Base-by-base conservation (phyloP, 2,888 invertebrate genomes). In the Synergus gifuensis region DNA sequence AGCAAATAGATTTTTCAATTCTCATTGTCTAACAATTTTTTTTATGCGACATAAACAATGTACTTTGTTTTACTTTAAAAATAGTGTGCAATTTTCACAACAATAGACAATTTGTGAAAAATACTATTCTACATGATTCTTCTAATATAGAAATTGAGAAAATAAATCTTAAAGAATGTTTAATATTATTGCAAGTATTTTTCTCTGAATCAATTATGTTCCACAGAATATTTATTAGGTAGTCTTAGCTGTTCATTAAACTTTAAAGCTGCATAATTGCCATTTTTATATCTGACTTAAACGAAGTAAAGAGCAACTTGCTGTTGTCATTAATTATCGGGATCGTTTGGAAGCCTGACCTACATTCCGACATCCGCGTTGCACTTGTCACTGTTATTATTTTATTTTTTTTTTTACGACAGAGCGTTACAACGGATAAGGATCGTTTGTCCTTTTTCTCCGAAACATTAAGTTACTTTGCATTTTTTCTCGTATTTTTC, bases 381-480 rank as follows among this genome's bases (percentile, higher is more conserved):
- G 46, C 73, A 78, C 79, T 81, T 83, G 79, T 79, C 69, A 76
- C 63, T 77, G 79, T 78, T 82, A 81, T 83, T 80, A 28, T 28
- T 28, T 28, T 28, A 28, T 28, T 28, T 80, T 83, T 83, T 83
- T 80, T 83, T 83, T 80, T 80, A 78, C 78, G 76, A 79, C 79
- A 76, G 64, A 66, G 58, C 64, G 76, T 80, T 77, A 73, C 54
- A 36, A 63, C 36, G 49, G 78, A 80, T 82, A 81, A 83, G 80
- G 28, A 83, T 81, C 66, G 78, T 76, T 66, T 67, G 67, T 79
- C 58, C 64, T 66, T 79, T 80, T 82, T 78, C 79, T 79, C 69
- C 18, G n/a, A 66, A 64, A 54, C 49, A 78, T 69, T 78, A 64
- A 78, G 79, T 76, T 79, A 79, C 79, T 76, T 81, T 82, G 78